These are phyloP conservation scores for Dendrocincla tyrannina DNA, from an alignment of 2,797 vertebrate species.

Conservation along the genomic window DNA sequence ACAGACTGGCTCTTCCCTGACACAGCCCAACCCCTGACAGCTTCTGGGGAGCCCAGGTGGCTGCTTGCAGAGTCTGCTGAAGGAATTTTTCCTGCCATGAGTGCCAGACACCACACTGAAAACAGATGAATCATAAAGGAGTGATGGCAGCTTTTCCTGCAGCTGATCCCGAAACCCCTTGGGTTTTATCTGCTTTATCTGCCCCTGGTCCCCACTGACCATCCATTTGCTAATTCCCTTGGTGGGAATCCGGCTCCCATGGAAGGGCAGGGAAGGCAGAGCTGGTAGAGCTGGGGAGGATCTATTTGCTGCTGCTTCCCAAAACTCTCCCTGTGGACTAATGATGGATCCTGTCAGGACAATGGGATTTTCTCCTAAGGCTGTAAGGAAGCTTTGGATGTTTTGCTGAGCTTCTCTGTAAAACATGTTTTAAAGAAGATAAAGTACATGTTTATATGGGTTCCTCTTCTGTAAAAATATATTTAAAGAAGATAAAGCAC, in stretches of 20 bases:
- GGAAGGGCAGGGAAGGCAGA: not conserved
- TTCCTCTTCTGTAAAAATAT: slow-evolving; percentile 6
- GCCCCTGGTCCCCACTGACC: not conserved
- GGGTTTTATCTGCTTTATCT: not conserved
- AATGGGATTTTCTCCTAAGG: not conserved
- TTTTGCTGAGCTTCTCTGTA: slow-evolving; percentile 15
- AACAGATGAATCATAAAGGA: accelerated
- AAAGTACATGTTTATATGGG: slow-evolving; percentile 52
- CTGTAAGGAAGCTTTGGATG: not conserved
- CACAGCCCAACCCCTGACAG: accelerated
- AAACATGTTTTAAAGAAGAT: slow-evolving; percentile 54
- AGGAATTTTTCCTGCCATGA: accelerated
- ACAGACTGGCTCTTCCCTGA: not conserved
- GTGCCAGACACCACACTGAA: accelerated
- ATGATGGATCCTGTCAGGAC: not conserved
- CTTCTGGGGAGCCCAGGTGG: not conserved
- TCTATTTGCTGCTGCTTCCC: not conserved
- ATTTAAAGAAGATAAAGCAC: slow-evolving; percentile 64
- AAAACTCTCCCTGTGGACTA: not conserved
- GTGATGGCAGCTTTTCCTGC: not conserved
- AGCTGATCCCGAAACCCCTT: not conserved
- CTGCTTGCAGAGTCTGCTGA: not conserved
- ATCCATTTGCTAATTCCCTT: accelerated
- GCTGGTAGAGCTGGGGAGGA: accelerated
- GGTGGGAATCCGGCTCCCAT: not conserved